Evolutionary conservation across 2,888 invertebrate genomes (phyloP).

Genomic region (Graphium colonna): DNA sequence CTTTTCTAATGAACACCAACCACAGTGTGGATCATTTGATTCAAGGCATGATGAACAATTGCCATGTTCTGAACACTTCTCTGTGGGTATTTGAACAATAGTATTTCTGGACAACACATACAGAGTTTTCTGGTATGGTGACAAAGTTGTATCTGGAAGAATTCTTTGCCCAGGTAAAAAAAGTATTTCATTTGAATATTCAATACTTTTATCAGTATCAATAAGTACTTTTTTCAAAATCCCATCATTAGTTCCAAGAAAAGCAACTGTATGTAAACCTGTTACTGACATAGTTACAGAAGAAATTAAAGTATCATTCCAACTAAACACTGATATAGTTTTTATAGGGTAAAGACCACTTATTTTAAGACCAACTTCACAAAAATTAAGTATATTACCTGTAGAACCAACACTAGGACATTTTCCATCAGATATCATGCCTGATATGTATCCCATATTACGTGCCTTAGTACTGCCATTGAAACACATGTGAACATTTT

Average conservation of each 20-base stretch:
- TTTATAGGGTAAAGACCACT: conserved; percentile 93
- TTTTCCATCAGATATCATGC: conserved; percentile 93
- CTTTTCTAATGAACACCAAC: conserved; percentile 96
- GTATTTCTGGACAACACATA: conserved; percentile 87
- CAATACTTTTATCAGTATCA: conserved; percentile 84
- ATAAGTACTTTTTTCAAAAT: conserved; percentile 88
- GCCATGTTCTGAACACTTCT: conserved; percentile 91
- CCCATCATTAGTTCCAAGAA: conserved; percentile 94
- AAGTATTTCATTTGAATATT: conserved; percentile 93
- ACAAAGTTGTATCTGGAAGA: conserved; percentile 92
- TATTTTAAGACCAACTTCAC: conserved; percentile 94
- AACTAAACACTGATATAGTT: conserved; percentile 87
- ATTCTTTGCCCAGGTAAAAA: conserved; percentile 89
- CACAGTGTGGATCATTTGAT: conserved; percentile 95
- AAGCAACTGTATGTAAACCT: conserved; percentile 95
- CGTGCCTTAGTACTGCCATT: conserved; percentile 96
- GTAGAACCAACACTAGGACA: conserved; percentile 93
- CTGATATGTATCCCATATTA: conserved; percentile 94
- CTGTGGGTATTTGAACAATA: conserved; percentile 83
- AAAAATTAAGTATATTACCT: conserved; percentile 95
- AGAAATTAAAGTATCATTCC: conserved; percentile 89
- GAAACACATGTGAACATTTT: conserved; percentile 98
- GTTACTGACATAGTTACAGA: conserved; percentile 93
- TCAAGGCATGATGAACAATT: conserved; percentile 94
- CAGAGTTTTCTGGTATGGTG: conserved; percentile 89